Percentiles rank a stretch among this genome's conserved stretches.
These are phyloP conservation scores for Zootermopsis nevadensis DNA, from an alignment of 2,888 invertebrate species.

Conservation along the genomic window DNA sequence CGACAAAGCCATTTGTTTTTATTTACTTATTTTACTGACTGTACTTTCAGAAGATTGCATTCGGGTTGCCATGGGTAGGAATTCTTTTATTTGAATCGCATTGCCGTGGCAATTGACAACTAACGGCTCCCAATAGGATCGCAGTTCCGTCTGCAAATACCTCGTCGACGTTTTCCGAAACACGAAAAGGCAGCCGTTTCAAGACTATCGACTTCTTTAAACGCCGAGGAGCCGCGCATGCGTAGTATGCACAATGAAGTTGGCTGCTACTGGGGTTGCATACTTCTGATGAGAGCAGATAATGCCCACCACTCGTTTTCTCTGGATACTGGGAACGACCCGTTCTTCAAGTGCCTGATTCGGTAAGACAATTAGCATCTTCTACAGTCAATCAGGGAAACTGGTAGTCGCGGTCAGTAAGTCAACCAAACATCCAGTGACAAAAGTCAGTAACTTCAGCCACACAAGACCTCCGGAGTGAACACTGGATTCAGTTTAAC, in stretches of 20 bases:
- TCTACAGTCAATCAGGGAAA: no score
- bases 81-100: neutral
- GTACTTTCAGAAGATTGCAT: slow-evolving; percentile 1
- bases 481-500: no score
- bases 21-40: neutral
- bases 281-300: neutral
- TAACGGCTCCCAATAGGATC: slow-evolving; percentile 31
- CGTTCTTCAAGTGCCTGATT: no score
- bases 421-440: no score
- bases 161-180: slow-evolving; percentile 2
- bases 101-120: slow-evolving; percentile 30
- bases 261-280: neutral
- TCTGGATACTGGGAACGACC: no score
- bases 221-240: neutral
- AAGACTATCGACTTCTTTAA: slow-evolving; percentile 14
- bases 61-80: neutral
- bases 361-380: no score
- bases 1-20: neutral
- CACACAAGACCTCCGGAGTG: no score
- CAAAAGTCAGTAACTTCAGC: no score
- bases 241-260: neutral
- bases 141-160: slow-evolving; percentile 10
- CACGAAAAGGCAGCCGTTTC: slow-evolving; percentile 19
- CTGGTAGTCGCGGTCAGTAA: no score
- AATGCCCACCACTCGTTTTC: no score